Evolutionary conservation across 2,113 vertebrate genomes (phyloP).

Genomic region (Actenoides hombroni): DNA sequence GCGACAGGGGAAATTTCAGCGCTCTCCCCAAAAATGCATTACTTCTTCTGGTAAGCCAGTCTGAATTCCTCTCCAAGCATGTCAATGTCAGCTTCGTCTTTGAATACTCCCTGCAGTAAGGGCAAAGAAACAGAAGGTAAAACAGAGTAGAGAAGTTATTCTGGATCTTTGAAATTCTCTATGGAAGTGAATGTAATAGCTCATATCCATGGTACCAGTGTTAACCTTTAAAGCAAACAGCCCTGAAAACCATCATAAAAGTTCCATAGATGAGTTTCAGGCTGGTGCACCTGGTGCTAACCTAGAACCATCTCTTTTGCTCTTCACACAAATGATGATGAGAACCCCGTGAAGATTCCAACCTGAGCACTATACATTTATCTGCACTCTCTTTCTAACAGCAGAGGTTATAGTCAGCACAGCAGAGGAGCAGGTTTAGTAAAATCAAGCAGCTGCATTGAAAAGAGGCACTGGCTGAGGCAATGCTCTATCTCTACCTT

Average conservation of each 20-base stretch:
- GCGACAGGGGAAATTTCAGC: constrained; percentile 51
- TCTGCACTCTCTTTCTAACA: background rate
- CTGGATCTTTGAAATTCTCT: background rate
- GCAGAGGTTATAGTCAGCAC: background rate
- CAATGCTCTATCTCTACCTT: background rate
- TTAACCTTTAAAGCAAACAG: background rate
- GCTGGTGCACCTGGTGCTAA: too few relatives aligned
- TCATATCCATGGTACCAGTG: background rate
- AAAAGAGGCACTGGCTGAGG: background rate
- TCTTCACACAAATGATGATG: background rate
- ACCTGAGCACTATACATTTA: background rate
- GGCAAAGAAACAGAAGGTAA: background rate
- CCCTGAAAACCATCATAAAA: background rate
- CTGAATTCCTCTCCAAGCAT: constrained; percentile 89
- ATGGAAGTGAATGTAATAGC: background rate
- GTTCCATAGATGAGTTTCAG: background rate
- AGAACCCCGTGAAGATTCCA: too few relatives aligned
- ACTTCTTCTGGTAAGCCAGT: constrained; percentile 74
- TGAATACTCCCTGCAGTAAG: constrained; percentile 85
- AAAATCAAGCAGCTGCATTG: background rate
- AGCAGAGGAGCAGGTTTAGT: background rate
- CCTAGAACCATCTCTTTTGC: too few relatives aligned
- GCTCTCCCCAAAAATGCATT: constrained; percentile 62
- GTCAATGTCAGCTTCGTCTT: constrained; percentile 80
- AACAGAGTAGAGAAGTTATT: background rate